These are phyloP conservation scores for Amiota mariae DNA, from an alignment of 2,888 invertebrate genomes.

Conservation along the genomic window DNA sequence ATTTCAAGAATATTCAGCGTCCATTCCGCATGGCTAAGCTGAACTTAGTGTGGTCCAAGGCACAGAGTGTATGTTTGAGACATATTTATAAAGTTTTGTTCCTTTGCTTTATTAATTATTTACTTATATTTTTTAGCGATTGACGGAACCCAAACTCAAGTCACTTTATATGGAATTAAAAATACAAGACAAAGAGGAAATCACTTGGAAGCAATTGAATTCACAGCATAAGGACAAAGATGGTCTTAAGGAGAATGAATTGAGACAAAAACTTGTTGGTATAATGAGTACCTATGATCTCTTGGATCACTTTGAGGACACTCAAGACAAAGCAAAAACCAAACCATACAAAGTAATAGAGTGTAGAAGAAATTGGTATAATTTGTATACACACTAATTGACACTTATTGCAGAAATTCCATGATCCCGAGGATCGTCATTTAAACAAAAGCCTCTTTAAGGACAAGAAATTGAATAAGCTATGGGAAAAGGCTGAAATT, in stretches of 20 bases:
- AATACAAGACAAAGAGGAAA: slow-evolving; percentile 94
- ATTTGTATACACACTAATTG: background rate
- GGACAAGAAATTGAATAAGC: slow-evolving; percentile 90
- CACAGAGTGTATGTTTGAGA: slow-evolving; percentile 81
- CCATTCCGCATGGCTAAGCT: slow-evolving; percentile 94
- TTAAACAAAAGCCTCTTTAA: slow-evolving; percentile 86
- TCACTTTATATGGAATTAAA: slow-evolving; percentile 91
- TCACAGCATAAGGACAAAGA: slow-evolving; percentile 90
- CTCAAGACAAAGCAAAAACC: slow-evolving; percentile 75
- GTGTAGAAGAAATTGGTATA: slow-evolving; percentile 42
- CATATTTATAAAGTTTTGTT: no score
- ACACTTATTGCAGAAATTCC: slow-evolving; percentile 64
- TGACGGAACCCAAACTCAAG: slow-evolving; percentile 88
- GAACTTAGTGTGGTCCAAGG: slow-evolving; percentile 92
- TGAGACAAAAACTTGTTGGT: slow-evolving; percentile 85
- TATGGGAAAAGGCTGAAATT: slow-evolving; percentile 92
- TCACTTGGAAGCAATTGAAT: slow-evolving; percentile 86
- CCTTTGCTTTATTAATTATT: background rate
- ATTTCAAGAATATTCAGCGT: slow-evolving; percentile 83
- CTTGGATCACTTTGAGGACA: slow-evolving; percentile 85
- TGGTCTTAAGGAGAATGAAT: slow-evolving; percentile 86
- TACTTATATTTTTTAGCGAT: slow-evolving; percentile 74
- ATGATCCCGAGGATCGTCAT: slow-evolving; percentile 76
- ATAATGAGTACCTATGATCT: slow-evolving; percentile 89
- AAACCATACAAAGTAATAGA: slow-evolving; percentile 69